Conservation (phyloP, 2,113 vertebrate genomes). For the Rhinichthys klamathensis region DNA sequence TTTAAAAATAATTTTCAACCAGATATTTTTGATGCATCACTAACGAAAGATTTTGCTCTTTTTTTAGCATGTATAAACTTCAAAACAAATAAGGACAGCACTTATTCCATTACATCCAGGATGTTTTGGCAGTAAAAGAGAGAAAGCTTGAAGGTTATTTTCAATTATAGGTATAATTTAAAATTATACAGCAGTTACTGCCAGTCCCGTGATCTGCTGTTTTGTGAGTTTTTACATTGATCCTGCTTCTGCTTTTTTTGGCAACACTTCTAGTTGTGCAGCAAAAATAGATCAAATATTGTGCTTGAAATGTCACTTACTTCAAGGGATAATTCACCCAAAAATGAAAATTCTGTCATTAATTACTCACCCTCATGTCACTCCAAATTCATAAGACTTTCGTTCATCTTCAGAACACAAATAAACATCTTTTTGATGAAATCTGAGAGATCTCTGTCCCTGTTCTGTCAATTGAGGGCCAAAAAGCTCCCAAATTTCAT, state of each 20-base stretch:
- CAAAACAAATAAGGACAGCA: neutral
- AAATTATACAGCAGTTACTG: neutral
- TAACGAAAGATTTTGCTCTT: neutral
- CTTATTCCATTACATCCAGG: neutral
- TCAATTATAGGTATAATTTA: no score
- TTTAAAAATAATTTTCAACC: accelerated
- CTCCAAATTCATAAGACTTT: no score
- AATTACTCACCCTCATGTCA: no score
- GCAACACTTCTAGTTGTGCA: neutral
- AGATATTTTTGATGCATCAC: neutral
- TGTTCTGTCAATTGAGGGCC: no score
- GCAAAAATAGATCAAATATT: conserved; percentile 10
- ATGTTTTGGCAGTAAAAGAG: neutral
- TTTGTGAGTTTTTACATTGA: neutral
- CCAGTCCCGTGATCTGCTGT: neutral
- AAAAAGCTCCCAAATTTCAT: no score
- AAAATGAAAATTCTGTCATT: no score
- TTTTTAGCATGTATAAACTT: neutral
- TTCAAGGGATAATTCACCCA: no score
- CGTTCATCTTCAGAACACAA: no score
- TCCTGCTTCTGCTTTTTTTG: neutral
- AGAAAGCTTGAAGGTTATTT: neutral
- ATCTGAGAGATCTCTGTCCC: no score
- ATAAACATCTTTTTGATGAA: no score
- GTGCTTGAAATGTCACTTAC: neutral